Evolutionary conservation across 2,797 vertebrate species (phyloP).

Genomic region (Sebastes wilsoni): DNA sequence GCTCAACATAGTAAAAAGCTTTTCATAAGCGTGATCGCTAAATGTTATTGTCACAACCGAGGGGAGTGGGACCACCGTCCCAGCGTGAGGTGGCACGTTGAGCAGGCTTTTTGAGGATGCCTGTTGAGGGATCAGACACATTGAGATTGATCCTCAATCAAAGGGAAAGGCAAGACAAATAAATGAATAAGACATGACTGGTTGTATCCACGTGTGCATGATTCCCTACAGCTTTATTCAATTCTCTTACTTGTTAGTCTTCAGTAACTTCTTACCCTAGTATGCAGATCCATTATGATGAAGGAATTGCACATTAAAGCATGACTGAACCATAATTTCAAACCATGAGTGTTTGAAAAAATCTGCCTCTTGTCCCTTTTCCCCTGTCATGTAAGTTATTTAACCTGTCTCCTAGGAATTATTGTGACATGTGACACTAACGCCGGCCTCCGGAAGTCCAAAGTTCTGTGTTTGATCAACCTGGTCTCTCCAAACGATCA

Average conservation of each 20-base stretch:
- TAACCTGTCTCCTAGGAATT: too few relatives aligned
- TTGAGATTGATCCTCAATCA: not conserved
- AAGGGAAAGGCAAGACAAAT: not conserved
- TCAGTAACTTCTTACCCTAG: not conserved
- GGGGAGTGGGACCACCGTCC: not conserved
- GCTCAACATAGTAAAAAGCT: slow-evolving; percentile 1
- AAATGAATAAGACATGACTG: not conserved
- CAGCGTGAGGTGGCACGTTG: not conserved
- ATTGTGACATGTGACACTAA: too few relatives aligned
- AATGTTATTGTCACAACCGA: slow-evolving; percentile 4
- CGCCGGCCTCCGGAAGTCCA: too few relatives aligned
- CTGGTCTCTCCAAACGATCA: too few relatives aligned
- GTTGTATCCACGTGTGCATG: not conserved
- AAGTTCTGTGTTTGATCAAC: too few relatives aligned
- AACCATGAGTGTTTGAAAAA: too few relatives aligned
- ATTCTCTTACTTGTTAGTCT: not conserved
- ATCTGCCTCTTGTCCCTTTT: too few relatives aligned
- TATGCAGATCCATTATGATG: too few relatives aligned
- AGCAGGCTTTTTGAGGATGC: not conserved
- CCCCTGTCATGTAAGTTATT: too few relatives aligned
- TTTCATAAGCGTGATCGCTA: slow-evolving; percentile 2
- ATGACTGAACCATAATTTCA: too few relatives aligned
- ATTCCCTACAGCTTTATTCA: not conserved
- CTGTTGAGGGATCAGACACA: not conserved
- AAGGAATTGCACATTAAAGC: too few relatives aligned